Evolutionary conservation across 2,797 vertebrate species (phyloP).

Genomic region (Phataginus tetradactyla): DNA sequence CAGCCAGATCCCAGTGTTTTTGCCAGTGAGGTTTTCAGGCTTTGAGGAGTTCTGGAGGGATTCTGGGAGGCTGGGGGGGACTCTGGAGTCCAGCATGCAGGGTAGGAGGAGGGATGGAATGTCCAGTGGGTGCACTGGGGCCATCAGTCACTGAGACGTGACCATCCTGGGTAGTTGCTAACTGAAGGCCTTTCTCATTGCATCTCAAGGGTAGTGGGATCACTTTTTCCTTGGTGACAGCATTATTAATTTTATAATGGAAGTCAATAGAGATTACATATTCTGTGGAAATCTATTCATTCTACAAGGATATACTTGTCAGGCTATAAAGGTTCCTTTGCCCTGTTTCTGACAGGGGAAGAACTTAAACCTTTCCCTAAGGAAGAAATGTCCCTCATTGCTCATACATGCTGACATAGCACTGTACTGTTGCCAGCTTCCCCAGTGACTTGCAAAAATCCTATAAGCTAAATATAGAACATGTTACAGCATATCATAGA

Average conservation of each 20-base stretch:
- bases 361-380: neutral
- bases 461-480: slow-evolving; percentile 45
- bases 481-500: neutral
- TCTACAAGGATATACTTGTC: neutral
- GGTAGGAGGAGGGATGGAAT: neutral
- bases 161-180: neutral
- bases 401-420: slow-evolving; percentile 49
- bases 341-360: neutral
- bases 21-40: neutral
- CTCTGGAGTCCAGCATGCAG: neutral
- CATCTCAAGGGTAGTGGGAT: neutral
- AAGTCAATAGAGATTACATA: neutral
- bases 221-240: neutral
- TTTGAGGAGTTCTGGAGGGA: neutral
- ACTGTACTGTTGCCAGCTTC: slow-evolving; percentile 43
- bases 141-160: neutral
- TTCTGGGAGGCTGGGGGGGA: neutral
- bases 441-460: slow-evolving; percentile 54
- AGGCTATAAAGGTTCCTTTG: neutral
- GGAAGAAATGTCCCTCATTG: slow-evolving; percentile 2
- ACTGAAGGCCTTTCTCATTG: neutral
- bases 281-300: neutral
- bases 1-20: neutral
- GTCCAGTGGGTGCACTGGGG: neutral
- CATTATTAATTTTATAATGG: slow-evolving; percentile 30